Conservation (phyloP, 2,888 invertebrate genomes). For the Sarcophaga caerulescens region DNA sequence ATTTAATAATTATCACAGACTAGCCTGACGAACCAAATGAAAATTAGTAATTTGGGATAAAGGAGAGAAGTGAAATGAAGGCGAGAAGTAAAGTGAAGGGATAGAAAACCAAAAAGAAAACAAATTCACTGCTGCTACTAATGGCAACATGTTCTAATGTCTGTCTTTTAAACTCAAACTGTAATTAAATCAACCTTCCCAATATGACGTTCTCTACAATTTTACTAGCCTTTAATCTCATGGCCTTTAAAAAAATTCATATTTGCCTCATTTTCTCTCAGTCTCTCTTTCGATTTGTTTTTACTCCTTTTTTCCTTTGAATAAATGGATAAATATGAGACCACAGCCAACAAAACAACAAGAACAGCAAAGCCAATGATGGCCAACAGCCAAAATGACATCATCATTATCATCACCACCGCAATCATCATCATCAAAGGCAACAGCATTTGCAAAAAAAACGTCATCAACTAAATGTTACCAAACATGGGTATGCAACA, state of each 20-base stretch:
- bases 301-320: background rate
- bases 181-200: conserved; percentile 46
- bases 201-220: background rate
- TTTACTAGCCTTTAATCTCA: conserved; percentile 31
- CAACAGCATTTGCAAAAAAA: conserved; percentile 8
- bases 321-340: background rate
- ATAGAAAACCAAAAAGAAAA: background rate
- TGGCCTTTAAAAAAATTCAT: conserved; percentile 13
- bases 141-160: background rate
- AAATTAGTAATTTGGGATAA: conserved; percentile 6
- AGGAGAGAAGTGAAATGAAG: background rate
- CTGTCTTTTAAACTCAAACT: background rate
- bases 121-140: conserved; percentile 3
- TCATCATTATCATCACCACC: conserved; percentile 39
- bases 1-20: conserved; percentile 26
- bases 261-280: background rate
- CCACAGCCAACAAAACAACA: conserved; percentile 1
- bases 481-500: background rate
- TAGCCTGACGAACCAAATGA: background rate
- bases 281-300: background rate
- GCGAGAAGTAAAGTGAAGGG: background rate
- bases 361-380: conserved; percentile 24
- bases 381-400: conserved; percentile 62
- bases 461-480: background rate
- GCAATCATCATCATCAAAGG: background rate